Conservation (phyloP, 2,888 invertebrate genomes). For the Hesperia comma region DNA sequence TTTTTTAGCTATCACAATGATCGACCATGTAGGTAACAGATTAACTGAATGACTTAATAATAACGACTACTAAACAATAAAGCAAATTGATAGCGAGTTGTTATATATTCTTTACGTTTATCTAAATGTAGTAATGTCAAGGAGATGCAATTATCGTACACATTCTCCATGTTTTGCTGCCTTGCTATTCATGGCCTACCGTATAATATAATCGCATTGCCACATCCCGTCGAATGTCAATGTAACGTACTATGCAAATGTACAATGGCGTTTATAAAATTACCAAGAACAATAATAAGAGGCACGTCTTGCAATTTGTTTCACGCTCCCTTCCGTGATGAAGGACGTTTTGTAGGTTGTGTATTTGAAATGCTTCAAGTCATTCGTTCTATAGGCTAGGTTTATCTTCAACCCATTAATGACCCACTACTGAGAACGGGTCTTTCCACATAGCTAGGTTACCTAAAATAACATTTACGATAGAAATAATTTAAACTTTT, state of each 20-base stretch:
- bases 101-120: conserved; percentile 2
- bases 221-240: conserved; percentile 32
- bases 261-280: conserved; percentile 19
- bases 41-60: no score
- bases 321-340: conserved; percentile 15
- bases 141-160: conserved; percentile 31
- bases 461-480: no score
- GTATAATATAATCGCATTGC: conserved; percentile 30
- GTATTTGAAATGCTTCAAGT: background rate
- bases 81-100: background rate
- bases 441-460: no score
- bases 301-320: conserved; percentile 22
- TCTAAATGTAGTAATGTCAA: conserved; percentile 38
- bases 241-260: conserved; percentile 22
- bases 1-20: no score
- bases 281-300: conserved; percentile 17
- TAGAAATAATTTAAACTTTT: no score
- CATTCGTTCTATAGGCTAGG: no score
- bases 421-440: no score
- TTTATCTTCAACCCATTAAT: no score
- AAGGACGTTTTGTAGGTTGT: conserved; percentile 18
- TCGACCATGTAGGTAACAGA: no score
- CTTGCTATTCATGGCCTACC: conserved; percentile 27
- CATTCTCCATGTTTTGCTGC: conserved; percentile 31
- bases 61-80: background rate